Conservation (phyloP, 2,797 vertebrate species). For the Pygocentrus nattereri region DNA sequence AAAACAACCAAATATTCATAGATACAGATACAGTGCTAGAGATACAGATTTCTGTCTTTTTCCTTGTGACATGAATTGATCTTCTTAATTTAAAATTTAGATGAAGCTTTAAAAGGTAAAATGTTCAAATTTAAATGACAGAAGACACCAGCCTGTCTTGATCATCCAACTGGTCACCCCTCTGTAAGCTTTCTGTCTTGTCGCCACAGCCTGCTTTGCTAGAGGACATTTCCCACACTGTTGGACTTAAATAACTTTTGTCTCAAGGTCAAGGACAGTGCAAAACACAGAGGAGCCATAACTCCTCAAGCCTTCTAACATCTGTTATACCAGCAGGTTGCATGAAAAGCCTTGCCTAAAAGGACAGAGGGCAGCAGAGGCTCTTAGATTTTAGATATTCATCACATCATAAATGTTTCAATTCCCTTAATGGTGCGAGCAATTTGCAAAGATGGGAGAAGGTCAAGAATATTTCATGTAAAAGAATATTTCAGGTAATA, state of each 20-base stretch:
- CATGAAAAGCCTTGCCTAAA: background rate
- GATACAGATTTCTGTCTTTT: no score
- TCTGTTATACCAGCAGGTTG: slow-evolving; percentile 48
- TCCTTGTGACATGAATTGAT: no score
- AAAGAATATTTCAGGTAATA: no score
- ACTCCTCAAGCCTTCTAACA: slow-evolving; percentile 38
- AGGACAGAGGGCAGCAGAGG: background rate
- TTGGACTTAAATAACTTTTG: slow-evolving; percentile 45
- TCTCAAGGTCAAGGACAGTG: slow-evolving; percentile 49
- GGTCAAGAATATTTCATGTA: background rate
- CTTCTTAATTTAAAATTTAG: slow-evolving; percentile 6
- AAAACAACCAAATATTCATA: background rate
- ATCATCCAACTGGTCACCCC: background rate
- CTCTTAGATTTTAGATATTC: background rate
- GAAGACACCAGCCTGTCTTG: slow-evolving; percentile 14
- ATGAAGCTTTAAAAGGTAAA: slow-evolving; percentile 4
- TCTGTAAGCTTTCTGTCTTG: slow-evolving; percentile 20
- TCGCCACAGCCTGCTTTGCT: slow-evolving; percentile 16
- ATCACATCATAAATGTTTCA: background rate
- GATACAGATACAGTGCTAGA: no score
- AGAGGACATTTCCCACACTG: slow-evolving; percentile 29
- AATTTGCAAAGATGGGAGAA: background rate
- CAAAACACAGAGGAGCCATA: slow-evolving; percentile 37
- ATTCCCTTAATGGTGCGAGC: background rate
- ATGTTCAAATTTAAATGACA: background rate